Conservation (phyloP, 2,113 vertebrate genomes). For the Tachysurus fulvidraco region DNA sequence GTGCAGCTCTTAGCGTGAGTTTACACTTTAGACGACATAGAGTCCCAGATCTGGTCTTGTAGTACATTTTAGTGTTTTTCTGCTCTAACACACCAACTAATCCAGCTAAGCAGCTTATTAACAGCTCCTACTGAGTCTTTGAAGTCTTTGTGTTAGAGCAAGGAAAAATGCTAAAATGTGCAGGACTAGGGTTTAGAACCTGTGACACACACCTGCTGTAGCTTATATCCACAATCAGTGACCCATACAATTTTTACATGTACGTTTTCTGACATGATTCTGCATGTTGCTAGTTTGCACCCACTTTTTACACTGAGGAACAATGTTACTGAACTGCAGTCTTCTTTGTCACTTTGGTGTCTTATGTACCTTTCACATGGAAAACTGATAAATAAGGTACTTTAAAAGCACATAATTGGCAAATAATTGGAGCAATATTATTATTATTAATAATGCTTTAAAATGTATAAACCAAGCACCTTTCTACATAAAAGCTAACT, state of each 20-base stretch:
- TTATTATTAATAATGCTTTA: not conserved
- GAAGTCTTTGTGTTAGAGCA: not conserved
- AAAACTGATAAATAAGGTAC: not conserved
- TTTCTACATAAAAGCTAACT: not conserved
- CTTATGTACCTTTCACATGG: not conserved
- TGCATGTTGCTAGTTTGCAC: not conserved
- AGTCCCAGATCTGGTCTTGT: not conserved
- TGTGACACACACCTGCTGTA: not conserved
- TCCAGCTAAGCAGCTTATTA: not conserved
- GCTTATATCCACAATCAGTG: not conserved
- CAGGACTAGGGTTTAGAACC: too few relatives aligned
- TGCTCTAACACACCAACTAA: not conserved
- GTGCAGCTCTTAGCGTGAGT: not conserved
- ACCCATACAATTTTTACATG: not conserved
- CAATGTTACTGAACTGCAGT: not conserved
- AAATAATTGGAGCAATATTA: not conserved
- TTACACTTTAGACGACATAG: not conserved
- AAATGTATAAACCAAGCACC: not conserved
- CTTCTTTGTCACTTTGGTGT: not conserved
- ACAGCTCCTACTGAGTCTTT: not conserved
- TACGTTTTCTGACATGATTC: not conserved
- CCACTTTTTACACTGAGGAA: not conserved
- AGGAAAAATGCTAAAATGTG: not conserved
- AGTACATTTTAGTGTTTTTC: not conserved
- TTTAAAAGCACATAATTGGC: not conserved